Evolutionary conservation across 2,113 vertebrate species (phyloP), one percentile per base, ranked within the genome.

Genomic region (Mionectes macconnelli): DNA sequence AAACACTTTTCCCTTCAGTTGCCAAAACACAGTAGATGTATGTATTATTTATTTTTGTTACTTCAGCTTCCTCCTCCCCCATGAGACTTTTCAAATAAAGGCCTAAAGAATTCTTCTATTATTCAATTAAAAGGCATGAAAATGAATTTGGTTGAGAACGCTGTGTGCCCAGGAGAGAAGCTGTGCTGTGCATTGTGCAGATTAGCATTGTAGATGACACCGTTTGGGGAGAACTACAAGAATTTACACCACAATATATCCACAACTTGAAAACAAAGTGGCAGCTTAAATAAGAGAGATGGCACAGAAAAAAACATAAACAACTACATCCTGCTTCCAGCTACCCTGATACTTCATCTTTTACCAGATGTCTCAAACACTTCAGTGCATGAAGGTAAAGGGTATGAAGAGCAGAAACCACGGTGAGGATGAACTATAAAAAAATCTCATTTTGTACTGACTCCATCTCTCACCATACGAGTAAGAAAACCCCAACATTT

Each of bases 81-180:
- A 19, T 56, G 90, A 90, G 96, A 60, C 56, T 89, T 70, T 57
- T 75, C 82, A 92, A 90, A 90, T 72, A 93, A 81, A 93, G 55
- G 86, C 63, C 85, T 86, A 42, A 90, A 88, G 85, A 93, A 96
- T 84, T 80, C 37, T 23, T 92, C 14, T 30, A 78, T 86, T 93
- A 96, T 95, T 83, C 91, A 91, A 96, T 95, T 93, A 96, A 88
- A 94, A 96, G 94, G 94, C 93, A 97, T 92, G 94, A 94, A 96
- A 96, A 96, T 94, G 92, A 96, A 95, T 92, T 91, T 96, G 83
- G 90, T 78, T 81, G 88, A 88, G 92, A 96, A 90, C 4, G 15
- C 60, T 40, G 72, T 13, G 75, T 92, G 94, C 94, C 88, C 92
- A 95, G 93, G 93, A 96, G 92, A 96, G 93, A 89, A 92, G 85